A percentile compares a stretch with the other conserved stretches of the same genome.
These are phyloP conservation scores for Chesias legatella DNA, from an alignment of 2,888 invertebrate species.

Conservation along the genomic window DNA sequence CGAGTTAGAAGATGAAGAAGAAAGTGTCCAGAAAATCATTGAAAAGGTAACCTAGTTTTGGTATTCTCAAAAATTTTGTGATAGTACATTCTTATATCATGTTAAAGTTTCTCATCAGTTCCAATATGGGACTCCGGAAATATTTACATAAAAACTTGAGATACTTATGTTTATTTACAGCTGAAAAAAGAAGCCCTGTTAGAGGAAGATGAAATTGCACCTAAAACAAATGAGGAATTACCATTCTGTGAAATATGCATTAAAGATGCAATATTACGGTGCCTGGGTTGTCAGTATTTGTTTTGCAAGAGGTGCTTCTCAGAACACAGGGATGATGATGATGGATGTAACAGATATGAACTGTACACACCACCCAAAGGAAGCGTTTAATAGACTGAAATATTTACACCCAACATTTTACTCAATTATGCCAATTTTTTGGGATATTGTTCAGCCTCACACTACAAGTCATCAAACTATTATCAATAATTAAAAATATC, in stretches of 20 bases:
- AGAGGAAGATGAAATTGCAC: slow-evolving; percentile 42
- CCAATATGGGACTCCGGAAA: no score
- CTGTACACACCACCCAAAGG: slow-evolving; percentile 48
- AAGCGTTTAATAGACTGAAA: slow-evolving; percentile 5
- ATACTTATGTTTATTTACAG: slow-evolving; percentile 40
- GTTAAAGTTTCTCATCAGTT: no score
- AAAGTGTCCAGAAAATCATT: slow-evolving; percentile 55
- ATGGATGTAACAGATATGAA: slow-evolving; percentile 74
- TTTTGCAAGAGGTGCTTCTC: slow-evolving; percentile 89
- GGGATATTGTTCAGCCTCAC: no score
- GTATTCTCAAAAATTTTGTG: no score
- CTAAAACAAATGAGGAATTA: slow-evolving; percentile 75
- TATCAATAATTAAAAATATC: slow-evolving; percentile 1
- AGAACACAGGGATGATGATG: slow-evolving; percentile 85
- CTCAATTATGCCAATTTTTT: background rate
- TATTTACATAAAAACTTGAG: no score
- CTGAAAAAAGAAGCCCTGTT: slow-evolving; percentile 54
- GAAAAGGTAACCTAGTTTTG: slow-evolving; percentile 66
- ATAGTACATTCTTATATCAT: no score
- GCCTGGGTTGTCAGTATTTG: slow-evolving; percentile 89
- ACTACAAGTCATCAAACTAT: no score
- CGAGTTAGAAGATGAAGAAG: slow-evolving; percentile 61
- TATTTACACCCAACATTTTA: no score
- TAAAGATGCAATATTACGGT: slow-evolving; percentile 86
- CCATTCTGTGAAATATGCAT: slow-evolving; percentile 94